Percentiles rank a stretch among this genome's conserved stretches.
Conservation (phyloP, 2,888 invertebrate genomes). For the Diarsia mendica region DNA sequence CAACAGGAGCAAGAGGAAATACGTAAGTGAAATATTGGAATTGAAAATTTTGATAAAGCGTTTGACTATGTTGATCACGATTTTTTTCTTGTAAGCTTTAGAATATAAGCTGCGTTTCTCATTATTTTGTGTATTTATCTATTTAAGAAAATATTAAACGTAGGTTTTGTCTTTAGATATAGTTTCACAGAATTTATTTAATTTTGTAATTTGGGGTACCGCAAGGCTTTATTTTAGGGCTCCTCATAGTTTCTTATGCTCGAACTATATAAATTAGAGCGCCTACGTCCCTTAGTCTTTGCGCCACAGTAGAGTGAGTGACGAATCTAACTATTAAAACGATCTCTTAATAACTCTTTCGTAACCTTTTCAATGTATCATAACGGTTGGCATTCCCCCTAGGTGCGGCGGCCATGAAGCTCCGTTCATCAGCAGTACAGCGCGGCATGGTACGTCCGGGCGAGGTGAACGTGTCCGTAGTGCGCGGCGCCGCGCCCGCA, state of each 20-base stretch:
- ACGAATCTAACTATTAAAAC: no score
- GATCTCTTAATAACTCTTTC: neutral
- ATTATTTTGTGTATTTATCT: neutral
- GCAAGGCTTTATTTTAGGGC: conserved; percentile 8
- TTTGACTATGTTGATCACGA: conserved; percentile 5
- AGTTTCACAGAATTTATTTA: neutral
- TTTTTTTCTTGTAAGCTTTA: neutral
- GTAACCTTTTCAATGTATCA: neutral
- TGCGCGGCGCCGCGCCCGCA: conserved; percentile 95
- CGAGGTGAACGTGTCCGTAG: conserved; percentile 95
- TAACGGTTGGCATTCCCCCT: neutral
- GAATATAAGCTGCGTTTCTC: neutral
- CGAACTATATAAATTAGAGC: no score
- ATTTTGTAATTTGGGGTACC: neutral
- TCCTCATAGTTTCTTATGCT: neutral
- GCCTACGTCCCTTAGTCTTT: no score
- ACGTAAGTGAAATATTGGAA: conserved; percentile 79
- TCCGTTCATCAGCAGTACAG: conserved; percentile 96
- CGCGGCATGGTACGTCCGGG: conserved; percentile 95
- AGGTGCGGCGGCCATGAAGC: conserved; percentile 86
- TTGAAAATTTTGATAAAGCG: neutral
- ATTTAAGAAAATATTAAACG: neutral
- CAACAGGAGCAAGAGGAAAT: conserved; percentile 93
- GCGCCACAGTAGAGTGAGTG: no score
- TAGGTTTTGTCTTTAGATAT: neutral